phyloP scores from a whole-genome alignment of 1,140 invertebrate genomes.

The Ceratitis capitata region DNA sequence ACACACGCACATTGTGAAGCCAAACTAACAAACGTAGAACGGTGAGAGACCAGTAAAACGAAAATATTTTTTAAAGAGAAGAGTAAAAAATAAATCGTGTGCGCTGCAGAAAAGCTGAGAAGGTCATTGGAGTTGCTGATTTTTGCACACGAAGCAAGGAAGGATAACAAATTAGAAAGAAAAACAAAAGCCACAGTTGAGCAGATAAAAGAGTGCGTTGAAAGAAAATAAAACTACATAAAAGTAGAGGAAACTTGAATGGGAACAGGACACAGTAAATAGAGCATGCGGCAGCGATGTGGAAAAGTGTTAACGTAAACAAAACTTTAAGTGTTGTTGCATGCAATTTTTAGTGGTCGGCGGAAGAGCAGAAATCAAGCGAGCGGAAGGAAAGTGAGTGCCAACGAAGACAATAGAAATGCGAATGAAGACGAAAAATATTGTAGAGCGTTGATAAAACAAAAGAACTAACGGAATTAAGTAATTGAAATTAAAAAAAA shows the following conservation, averaged over 20 bases:
- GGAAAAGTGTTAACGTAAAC: constrained; percentile 8
- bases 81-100: neutral
- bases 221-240: neutral
- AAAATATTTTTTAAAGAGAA: too few relatives aligned
- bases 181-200: neutral
- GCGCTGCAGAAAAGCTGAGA: neutral
- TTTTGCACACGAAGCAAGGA: neutral
- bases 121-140: neutral
- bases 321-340: neutral
- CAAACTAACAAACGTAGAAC: neutral
- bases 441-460: neutral
- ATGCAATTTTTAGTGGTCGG: neutral
- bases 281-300: neutral
- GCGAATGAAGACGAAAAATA: neutral
- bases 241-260: neutral
- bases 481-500: neutral
- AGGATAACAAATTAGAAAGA: neutral
- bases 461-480: neutral
- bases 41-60: neutral
- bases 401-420: neutral
- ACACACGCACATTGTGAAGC: neutral
- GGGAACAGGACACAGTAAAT: neutral
- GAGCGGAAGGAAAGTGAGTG: neutral
- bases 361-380: neutral
- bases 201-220: neutral